Base-by-base conservation (phyloP, 1,140 invertebrate species). In the Dreissena rostriformis region DNA sequence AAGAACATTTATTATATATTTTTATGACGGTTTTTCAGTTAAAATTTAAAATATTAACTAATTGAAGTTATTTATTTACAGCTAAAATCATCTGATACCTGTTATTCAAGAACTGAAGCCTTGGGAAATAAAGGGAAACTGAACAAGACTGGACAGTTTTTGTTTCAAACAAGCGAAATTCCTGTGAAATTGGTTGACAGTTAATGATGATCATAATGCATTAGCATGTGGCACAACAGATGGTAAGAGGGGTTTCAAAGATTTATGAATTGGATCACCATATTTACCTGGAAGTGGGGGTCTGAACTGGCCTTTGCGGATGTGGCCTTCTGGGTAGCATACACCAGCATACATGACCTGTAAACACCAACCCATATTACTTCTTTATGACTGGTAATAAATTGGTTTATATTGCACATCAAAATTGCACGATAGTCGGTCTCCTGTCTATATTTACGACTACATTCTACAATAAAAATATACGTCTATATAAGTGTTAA, bases 271-370 rank as follows among this genome's bases (percentile, higher is more conserved):
- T 73, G 84, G 85, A 74, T 72, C 79, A 68, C 77, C 74, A 72
- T 82, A 70, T 70, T 87, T 90, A 84, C 91, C 91, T 87, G 91
- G 91, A 22, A 91, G 84, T 28, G 79, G 70, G 2, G 91, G 91
- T 39, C 86, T 82, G 70, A 88, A 85, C 10, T 88, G 86, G 49
- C 85, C 87, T 22, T 86, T 86, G 65, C 86, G 87, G 12, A 88
- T 86, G 70, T 90, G 86, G 12, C 91, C 88, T 71, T 92, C 91
- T 19, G 88, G 77, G 71, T 87, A 91, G 75, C 90, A 91, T 15
- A 91, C 89, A 26, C 91, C 91, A 80, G 87, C 86, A 86, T 84
- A 90, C 24, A 78, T 77, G 0, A 92, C 87, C 91, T 92, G 87
- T 11, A 84, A 81, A 26, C 22, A 57, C 17, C 70, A 5, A 39